phyloP scores from a whole-genome alignment of 1,140 invertebrate species.

The Cyclina sinensis region DNA sequence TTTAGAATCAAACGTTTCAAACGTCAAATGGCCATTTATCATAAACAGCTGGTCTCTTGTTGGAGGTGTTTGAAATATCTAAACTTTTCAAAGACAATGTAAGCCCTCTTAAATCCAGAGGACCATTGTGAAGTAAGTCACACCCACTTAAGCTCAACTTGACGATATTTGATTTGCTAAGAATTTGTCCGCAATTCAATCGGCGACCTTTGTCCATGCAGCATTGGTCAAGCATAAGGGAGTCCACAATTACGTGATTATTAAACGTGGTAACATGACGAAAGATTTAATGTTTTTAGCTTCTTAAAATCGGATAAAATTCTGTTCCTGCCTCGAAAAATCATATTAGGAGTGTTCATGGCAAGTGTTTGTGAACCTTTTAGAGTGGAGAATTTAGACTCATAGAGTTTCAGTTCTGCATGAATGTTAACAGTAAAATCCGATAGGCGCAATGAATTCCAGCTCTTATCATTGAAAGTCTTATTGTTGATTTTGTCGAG shows the following conservation, averaged over 20 bases:
- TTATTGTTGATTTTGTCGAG: not conserved
- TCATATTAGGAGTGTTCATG: not conserved
- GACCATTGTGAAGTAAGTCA: not conserved
- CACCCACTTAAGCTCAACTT: not conserved
- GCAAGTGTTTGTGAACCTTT: not conserved
- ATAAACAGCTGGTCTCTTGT: not conserved
- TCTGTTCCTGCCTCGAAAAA: not conserved
- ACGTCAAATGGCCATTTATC: not conserved
- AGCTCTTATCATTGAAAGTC: not conserved
- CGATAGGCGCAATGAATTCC: not conserved
- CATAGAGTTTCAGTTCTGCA: not conserved
- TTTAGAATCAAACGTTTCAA: not conserved
- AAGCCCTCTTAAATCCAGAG: not conserved
- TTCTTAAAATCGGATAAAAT: not conserved
- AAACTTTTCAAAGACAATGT: not conserved
- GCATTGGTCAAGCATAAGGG: not conserved
- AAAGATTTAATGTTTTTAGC: not conserved
- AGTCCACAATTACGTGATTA: not conserved
- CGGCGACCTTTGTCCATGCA: not conserved
- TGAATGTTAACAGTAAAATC: not conserved
- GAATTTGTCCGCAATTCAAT: not conserved
- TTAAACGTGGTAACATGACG: not conserved
- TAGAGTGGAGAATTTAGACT: not conserved
- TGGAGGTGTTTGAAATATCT: constrained; percentile 3
- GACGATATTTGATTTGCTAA: not conserved